Percentiles rank a stretch among this genome's conserved stretches.
Evolutionary conservation across 2,888 invertebrate species (phyloP).

Genomic region (Trissolcus japonicus): DNA sequence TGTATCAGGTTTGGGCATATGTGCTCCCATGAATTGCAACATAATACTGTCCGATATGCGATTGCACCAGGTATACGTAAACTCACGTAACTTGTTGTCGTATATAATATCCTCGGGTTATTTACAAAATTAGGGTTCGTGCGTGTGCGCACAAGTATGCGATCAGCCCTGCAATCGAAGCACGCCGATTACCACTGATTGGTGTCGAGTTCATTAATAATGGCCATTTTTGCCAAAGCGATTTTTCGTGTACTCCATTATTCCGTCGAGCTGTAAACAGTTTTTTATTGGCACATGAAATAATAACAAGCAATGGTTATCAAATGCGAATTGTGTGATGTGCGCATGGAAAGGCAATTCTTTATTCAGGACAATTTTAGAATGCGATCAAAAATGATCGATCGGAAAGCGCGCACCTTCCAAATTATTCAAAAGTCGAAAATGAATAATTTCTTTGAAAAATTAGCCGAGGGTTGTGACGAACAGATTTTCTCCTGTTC

Average conservation of each 20-base stretch:
- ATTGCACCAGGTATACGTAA: constrained; percentile 58
- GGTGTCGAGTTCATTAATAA: constrained; percentile 62
- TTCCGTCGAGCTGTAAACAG: constrained; percentile 1
- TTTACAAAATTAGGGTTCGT: constrained; percentile 55
- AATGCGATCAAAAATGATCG: too few relatives aligned
- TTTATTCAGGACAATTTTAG: neutral
- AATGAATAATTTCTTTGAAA: too few relatives aligned
- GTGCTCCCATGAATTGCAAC: constrained; percentile 23
- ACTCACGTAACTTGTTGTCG: constrained; percentile 53
- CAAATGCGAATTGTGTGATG: constrained; percentile 1
- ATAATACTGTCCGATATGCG: constrained; percentile 52
- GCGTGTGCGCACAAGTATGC: constrained; percentile 61
- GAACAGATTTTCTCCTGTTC: too few relatives aligned
- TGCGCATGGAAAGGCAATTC: too few relatives aligned
- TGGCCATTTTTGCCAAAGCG: constrained; percentile 31
- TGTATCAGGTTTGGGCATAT: neutral
- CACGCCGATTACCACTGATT: constrained; percentile 65
- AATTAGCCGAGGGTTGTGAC: too few relatives aligned
- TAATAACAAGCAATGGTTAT: constrained; percentile 10
- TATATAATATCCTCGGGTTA: constrained; percentile 51
- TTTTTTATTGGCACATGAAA: constrained; percentile 11
- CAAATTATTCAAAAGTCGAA: too few relatives aligned
- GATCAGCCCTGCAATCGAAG: constrained; percentile 65
- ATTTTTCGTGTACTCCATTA: constrained; percentile 16
- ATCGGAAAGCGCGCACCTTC: too few relatives aligned